Percentiles rank a stretch among this genome's conserved stretches.
phyloP scores from a whole-genome alignment of 2,113 vertebrate species.

The Thalassoma bifasciatum region DNA sequence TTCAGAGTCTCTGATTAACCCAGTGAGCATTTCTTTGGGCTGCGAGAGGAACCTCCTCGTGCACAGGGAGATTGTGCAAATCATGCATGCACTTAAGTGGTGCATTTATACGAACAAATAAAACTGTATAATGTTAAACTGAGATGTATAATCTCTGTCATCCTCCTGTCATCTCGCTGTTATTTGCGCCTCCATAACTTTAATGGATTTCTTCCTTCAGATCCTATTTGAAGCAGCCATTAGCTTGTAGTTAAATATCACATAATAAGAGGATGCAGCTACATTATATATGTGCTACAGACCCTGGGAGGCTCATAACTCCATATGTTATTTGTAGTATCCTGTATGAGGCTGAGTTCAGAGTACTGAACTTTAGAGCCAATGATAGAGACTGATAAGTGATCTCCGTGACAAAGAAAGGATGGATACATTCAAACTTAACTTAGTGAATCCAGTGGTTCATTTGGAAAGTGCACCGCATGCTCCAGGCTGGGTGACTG shows the following conservation, averaged over 20 bases:
- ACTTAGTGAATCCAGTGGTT: slow-evolving; percentile 21
- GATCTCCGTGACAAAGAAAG: slow-evolving; percentile 1
- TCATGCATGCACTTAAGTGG: too few relatives aligned
- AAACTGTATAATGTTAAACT: too few relatives aligned
- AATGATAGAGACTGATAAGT: background rate
- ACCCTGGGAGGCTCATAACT: slow-evolving; percentile 10
- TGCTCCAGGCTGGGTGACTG: slow-evolving; percentile 3
- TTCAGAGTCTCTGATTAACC: too few relatives aligned
- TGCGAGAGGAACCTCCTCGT: too few relatives aligned
- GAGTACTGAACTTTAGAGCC: background rate
- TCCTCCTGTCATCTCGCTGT: too few relatives aligned
- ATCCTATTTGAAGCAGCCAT: background rate
- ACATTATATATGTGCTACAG: slow-evolving; percentile 2
- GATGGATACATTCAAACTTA: slow-evolving; percentile 30
- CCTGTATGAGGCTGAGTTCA: slow-evolving; percentile 6
- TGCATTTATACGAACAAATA: too few relatives aligned
- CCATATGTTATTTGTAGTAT: background rate
- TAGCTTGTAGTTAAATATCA: background rate
- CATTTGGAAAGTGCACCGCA: background rate
- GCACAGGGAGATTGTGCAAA: too few relatives aligned
- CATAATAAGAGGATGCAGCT: slow-evolving; percentile 7
- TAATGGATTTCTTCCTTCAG: background rate
- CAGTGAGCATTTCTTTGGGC: too few relatives aligned
- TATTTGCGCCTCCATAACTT: too few relatives aligned
- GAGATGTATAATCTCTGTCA: too few relatives aligned